Evolutionary conservation across 2,113 vertebrate species (phyloP).

Genomic region (Sarotherodon lohbergeri): DNA sequence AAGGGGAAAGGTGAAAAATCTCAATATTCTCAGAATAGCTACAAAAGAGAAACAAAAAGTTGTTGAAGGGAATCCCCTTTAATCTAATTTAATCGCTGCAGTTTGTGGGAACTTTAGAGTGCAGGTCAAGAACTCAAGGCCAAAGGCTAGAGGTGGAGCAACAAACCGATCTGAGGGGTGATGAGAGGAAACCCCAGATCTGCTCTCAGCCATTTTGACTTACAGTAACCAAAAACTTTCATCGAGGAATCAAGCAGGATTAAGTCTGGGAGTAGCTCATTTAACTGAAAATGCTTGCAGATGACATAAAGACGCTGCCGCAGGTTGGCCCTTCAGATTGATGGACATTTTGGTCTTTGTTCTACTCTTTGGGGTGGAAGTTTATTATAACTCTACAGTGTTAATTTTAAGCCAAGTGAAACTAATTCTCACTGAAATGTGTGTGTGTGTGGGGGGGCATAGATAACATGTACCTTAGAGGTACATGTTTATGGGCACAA

Average conservation of each 20-base stretch:
- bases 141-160: slow-evolving; percentile 4
- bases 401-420: neutral
- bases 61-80: slow-evolving; percentile 32
- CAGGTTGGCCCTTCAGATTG: neutral
- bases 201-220: neutral
- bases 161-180: slow-evolving; percentile 2
- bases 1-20: slow-evolving; percentile 26
- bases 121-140: slow-evolving; percentile 1
- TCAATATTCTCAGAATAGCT: slow-evolving; percentile 1
- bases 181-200: neutral
- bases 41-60: slow-evolving; percentile 38
- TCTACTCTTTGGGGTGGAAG: neutral
- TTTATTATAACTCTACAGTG: neutral
- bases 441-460: neutral
- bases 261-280: neutral
- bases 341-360: neutral
- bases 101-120: neutral
- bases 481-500: neutral
- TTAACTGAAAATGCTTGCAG: neutral
- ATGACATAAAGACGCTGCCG: neutral
- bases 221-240: slow-evolving; percentile 30
- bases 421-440: neutral
- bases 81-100: neutral
- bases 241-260: neutral
- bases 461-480: neutral